Evolutionary conservation across 2,888 invertebrate species (phyloP).

Genomic region (Melanophora roralis): DNA sequence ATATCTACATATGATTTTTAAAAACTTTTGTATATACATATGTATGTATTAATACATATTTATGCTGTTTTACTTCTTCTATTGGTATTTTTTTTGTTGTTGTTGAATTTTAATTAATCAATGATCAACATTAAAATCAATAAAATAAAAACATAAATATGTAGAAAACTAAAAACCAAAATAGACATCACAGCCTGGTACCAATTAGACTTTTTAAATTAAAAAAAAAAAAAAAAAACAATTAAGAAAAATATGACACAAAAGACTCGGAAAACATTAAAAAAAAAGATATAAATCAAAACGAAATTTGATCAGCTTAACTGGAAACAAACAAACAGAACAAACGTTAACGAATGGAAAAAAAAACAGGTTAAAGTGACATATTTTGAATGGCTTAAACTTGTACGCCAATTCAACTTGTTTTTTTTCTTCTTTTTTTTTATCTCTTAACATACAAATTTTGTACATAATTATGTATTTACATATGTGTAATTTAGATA

Average conservation of each 20-base stretch:
- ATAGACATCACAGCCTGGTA: slow-evolving; percentile 56
- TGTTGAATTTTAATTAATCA: not conserved
- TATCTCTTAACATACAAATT: no score
- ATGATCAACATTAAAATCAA: slow-evolving; percentile 15
- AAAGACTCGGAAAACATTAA: not conserved
- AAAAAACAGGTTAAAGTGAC: slow-evolving; percentile 13
- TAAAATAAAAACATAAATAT: slow-evolving; percentile 36
- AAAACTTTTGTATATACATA: not conserved
- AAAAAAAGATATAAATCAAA: slow-evolving; percentile 12
- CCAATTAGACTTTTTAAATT: slow-evolving; percentile 32
- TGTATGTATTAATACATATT: not conserved
- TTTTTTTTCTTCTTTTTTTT: no score
- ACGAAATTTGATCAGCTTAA: slow-evolving; percentile 29
- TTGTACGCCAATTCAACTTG: no score
- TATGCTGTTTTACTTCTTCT: not conserved
- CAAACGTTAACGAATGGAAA: not conserved
- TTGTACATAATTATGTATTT: no score
- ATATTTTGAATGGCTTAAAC: no score
- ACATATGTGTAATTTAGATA: no score
- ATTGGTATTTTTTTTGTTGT: not conserved
- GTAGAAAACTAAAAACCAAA: slow-evolving; percentile 31
- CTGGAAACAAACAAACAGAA: not conserved
- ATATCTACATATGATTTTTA: no score
- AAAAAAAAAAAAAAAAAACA: slow-evolving; percentile 1
- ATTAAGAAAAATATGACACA: not conserved